Conservation (phyloP, 2,113 vertebrate species). For the Corapipo altera region DNA sequence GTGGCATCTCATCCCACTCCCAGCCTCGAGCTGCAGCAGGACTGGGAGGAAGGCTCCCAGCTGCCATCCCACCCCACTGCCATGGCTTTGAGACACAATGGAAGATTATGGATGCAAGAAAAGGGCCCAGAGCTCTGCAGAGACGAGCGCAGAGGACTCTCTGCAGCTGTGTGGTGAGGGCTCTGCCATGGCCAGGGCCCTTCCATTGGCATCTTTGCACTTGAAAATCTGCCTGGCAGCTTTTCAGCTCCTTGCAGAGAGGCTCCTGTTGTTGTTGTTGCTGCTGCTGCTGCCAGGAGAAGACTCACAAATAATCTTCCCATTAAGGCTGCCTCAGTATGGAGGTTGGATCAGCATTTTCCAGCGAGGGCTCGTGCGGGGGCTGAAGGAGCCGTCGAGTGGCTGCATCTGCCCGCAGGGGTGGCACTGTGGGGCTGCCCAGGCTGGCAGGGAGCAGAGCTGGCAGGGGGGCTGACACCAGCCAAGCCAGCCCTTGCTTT, state of each 20-base stretch:
- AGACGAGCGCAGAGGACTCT: constrained; percentile 20
- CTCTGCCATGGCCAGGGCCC: neutral
- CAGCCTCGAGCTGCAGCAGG: neutral
- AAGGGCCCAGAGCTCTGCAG: neutral
- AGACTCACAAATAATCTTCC: constrained; percentile 18
- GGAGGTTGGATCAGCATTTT: neutral
- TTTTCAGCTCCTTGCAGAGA: constrained; percentile 34
- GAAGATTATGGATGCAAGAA: neutral
- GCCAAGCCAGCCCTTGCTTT: neutral
- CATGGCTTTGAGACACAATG: neutral
- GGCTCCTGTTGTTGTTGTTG: neutral
- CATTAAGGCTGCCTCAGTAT: neutral
- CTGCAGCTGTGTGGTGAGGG: constrained; percentile 36
- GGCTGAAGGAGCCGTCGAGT: constrained; percentile 6
- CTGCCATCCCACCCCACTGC: neutral
- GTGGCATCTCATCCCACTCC: fast-evolving
- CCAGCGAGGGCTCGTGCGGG: neutral
- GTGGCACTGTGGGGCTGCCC: neutral
- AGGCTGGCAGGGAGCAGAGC: neutral
- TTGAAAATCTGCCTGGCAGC: constrained; percentile 51
- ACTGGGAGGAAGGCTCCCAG: neutral
- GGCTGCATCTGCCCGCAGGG: neutral
- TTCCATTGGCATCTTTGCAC: constrained; percentile 49
- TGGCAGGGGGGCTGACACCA: neutral
- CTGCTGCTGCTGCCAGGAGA: constrained; percentile 9